These are phyloP conservation scores for Apantesis nais DNA, from an alignment of 2,888 invertebrate species.

Conservation along the genomic window DNA sequence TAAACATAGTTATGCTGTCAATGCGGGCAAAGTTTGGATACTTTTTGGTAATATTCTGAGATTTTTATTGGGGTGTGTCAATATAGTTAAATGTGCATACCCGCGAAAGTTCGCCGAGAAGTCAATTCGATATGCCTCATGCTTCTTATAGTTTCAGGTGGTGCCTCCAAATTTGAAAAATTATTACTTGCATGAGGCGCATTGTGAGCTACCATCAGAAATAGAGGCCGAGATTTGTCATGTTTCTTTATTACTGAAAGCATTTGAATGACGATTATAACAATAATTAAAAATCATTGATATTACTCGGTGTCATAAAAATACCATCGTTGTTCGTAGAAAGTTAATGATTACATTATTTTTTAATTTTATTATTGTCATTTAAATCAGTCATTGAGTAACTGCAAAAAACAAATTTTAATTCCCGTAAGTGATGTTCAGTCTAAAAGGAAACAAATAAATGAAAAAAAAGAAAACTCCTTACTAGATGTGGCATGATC, in stretches of 20 bases:
- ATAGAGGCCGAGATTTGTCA: conserved; percentile 87
- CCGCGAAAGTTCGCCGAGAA: no score
- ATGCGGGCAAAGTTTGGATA: no score
- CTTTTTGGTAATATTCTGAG: no score
- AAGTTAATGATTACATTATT: no score
- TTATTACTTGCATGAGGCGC: conserved; percentile 92
- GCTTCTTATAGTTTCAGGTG: conserved; percentile 88
- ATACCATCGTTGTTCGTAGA: no score
- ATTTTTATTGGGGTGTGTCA: no score
- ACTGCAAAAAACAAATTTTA: not conserved
- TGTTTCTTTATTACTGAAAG: conserved; percentile 85
- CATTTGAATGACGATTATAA: not conserved
- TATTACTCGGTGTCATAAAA: not conserved
- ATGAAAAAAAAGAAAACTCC: conserved; percentile 15
- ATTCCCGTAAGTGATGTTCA: not conserved
- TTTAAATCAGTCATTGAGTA: no score
- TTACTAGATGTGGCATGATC: conserved; percentile 86
- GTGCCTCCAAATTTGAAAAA: conserved; percentile 90
- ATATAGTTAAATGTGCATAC: no score
- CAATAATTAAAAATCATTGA: not conserved
- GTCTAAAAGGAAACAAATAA: not conserved
- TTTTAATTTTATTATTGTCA: no score
- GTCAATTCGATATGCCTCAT: no score
- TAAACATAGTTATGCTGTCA: no score
- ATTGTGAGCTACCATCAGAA: conserved; percentile 91